A percentile compares a stretch with the other conserved stretches of the same genome.
Conservation (phyloP, 2,888 invertebrate species). For the Zygaena filipendulae region DNA sequence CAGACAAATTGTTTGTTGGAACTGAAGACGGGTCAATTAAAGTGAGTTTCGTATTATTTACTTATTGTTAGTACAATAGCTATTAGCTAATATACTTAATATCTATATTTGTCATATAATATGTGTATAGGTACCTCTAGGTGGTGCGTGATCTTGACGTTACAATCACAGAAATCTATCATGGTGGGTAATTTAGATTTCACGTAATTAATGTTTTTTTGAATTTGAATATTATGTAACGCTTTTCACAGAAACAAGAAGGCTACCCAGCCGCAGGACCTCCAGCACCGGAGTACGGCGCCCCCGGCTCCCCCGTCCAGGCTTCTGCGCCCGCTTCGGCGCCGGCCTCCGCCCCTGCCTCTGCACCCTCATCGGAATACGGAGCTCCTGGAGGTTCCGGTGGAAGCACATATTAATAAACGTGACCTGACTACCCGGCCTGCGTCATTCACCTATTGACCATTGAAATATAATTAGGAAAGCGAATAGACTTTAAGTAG, state of each 20-base stretch:
- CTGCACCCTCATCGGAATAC: constrained; percentile 67
- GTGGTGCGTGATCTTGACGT: constrained; percentile 72
- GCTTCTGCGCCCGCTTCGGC: constrained; percentile 45
- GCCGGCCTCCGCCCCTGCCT: constrained; percentile 58
- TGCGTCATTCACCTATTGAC: constrained; percentile 23
- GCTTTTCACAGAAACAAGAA: constrained; percentile 64
- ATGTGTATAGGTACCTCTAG: no score
- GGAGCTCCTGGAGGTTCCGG: constrained; percentile 62
- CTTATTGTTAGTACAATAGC: no score
- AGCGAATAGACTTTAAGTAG: no score
- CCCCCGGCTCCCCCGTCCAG: constrained; percentile 59
- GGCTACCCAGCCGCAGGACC: constrained; percentile 62
- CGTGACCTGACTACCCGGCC: constrained; percentile 22
- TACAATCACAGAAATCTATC: constrained; percentile 68
- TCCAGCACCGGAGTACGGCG: constrained; percentile 50
- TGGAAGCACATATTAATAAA: constrained; percentile 26
- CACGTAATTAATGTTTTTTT: background rate
- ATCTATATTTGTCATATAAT: no score
- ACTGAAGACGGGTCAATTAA: constrained; percentile 45
- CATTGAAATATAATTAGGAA: no score
- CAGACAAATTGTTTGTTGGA: constrained; percentile 41
- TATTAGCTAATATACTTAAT: no score
- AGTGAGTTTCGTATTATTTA: constrained; percentile 28
- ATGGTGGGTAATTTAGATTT: constrained; percentile 41
- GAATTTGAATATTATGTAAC: no score